Percentiles rank a stretch among this genome's conserved stretches.
phyloP scores from a whole-genome alignment of 2,113 vertebrate genomes.

The Sphaerodactylus townsendi region DNA sequence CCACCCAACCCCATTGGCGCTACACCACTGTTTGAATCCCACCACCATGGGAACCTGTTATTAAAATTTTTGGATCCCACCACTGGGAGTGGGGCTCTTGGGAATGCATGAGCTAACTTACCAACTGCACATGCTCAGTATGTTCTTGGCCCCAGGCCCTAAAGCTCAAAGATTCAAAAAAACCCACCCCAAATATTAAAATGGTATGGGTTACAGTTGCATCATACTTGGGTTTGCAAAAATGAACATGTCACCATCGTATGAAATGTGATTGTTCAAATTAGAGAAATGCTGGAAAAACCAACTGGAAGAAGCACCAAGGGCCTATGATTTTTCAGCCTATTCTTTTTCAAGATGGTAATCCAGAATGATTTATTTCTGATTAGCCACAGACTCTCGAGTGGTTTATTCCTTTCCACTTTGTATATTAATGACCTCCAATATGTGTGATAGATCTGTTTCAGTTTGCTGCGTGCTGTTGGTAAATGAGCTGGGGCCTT shows the following conservation, averaged over 20 bases:
- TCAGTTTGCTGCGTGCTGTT: background rate
- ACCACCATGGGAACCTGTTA: too few species aligned
- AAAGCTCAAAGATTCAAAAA: too few species aligned
- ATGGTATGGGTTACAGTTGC: too few species aligned
- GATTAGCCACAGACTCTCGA: slow-evolving; percentile 37
- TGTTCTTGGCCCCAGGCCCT: too few species aligned
- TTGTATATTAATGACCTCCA: slow-evolving; percentile 41
- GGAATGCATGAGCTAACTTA: too few species aligned
- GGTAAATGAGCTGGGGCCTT: slow-evolving; percentile 42
- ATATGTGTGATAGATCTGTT: slow-evolving; percentile 38
- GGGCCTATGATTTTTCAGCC: background rate
- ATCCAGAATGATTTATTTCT: slow-evolving; percentile 27
- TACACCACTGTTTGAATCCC: too few species aligned
- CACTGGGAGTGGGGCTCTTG: too few species aligned
- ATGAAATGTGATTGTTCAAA: background rate
- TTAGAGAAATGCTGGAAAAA: background rate
- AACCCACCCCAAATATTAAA: too few species aligned
- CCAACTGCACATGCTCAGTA: too few species aligned
- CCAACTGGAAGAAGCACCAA: background rate
- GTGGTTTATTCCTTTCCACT: slow-evolving; percentile 34
- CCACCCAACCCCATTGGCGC: too few species aligned
- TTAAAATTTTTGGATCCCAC: too few species aligned
- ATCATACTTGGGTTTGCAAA: background rate
- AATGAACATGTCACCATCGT: background rate
- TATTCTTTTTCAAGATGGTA: background rate